phyloP scores from a whole-genome alignment of 2,888 invertebrate genomes.

The Endotricha flammealis region DNA sequence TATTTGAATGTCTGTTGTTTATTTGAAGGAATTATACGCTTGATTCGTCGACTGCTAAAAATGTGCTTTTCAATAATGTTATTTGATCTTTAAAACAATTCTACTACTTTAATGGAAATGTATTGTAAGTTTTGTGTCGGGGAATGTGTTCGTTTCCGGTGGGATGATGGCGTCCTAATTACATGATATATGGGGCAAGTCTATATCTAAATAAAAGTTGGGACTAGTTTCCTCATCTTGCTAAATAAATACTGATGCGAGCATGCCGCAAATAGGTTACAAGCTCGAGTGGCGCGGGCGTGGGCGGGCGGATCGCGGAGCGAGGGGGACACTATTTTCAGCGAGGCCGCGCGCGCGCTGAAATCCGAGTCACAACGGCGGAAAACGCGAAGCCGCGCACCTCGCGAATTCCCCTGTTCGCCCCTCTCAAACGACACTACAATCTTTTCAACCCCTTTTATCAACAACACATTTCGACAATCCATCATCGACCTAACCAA shows the following conservation, averaged over 20 bases:
- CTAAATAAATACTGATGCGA: constrained; percentile 72
- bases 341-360: constrained; percentile 68
- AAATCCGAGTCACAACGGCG: constrained; percentile 66
- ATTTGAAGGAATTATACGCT: too few species aligned
- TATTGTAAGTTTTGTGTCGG: neutral
- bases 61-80: too few species aligned
- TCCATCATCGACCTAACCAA: too few species aligned
- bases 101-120: too few species aligned
- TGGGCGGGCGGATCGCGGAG: constrained; percentile 21
- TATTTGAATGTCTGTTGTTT: too few species aligned
- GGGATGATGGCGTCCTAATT: constrained; percentile 47
- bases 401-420: constrained; percentile 27
- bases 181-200: constrained; percentile 62
- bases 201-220: constrained; percentile 62
- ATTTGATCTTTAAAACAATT: too few species aligned
- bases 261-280: constrained; percentile 73
- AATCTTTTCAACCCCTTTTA: neutral
- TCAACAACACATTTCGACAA: neutral
- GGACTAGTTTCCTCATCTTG: constrained; percentile 69
- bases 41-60: too few species aligned
- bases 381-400: constrained; percentile 26
- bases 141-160: constrained; percentile 7
- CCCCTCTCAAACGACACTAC: constrained; percentile 14
- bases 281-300: constrained; percentile 33
- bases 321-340: constrained; percentile 65